phyloP scores from a whole-genome alignment of 1,140 invertebrate species.

The Daktulosphaira vitifoliae region DNA sequence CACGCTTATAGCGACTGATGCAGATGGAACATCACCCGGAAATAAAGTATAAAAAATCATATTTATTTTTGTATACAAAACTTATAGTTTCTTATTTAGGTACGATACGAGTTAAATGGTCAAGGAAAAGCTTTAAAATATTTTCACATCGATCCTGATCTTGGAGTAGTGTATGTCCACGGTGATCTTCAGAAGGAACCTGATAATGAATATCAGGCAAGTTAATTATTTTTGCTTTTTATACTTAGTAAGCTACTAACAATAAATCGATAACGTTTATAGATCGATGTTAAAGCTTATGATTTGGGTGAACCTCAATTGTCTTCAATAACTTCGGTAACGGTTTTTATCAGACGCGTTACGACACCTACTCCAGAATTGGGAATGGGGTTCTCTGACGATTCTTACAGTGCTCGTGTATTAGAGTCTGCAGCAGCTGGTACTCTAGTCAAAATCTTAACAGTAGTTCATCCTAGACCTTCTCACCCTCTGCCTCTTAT shows the following conservation, averaged over 20 bases:
- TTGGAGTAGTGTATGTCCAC: constrained; percentile 63
- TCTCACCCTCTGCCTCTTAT: constrained; percentile 56
- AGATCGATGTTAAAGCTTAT: constrained; percentile 76
- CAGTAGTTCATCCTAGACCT: constrained; percentile 60
- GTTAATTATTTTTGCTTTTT: too few relatives aligned
- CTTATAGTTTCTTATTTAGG: constrained; percentile 41
- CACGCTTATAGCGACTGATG: constrained; percentile 66
- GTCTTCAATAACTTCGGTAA: constrained; percentile 66
- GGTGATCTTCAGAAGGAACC: constrained; percentile 76
- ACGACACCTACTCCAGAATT: constrained; percentile 56
- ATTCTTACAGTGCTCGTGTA: constrained; percentile 62
- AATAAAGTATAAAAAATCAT: constrained; percentile 54
- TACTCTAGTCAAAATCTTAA: constrained; percentile 60
- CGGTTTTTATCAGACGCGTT: constrained; percentile 73
- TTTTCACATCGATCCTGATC: constrained; percentile 77
- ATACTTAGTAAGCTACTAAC: too few relatives aligned
- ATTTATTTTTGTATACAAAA: neutral
- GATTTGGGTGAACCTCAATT: constrained; percentile 78
- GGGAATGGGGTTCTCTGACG: constrained; percentile 72
- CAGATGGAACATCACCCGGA: constrained; percentile 69
- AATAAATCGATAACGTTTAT: too few relatives aligned
- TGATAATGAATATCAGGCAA: constrained; percentile 72
- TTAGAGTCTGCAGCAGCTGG: constrained; percentile 63
- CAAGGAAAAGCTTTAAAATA: constrained; percentile 68
- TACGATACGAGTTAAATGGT: constrained; percentile 71